Percentiles rank a stretch among this genome's conserved stretches.
phyloP scores from a whole-genome alignment of 2,888 invertebrate genomes.

The Busseola fusca region DNA sequence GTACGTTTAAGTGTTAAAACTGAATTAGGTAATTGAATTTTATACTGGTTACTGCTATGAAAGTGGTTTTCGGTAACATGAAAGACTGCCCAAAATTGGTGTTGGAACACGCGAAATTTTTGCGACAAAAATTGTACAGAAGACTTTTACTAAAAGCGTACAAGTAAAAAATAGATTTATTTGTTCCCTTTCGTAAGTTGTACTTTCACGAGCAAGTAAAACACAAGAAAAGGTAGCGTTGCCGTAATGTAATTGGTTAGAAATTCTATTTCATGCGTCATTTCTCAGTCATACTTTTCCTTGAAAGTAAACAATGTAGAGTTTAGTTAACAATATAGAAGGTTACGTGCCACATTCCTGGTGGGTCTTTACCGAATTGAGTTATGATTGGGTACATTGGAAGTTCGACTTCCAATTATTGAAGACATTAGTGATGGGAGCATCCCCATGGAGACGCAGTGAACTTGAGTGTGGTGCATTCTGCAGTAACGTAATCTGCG shows the following conservation, averaged over 20 bases:
- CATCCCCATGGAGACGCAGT: conserved; percentile 74
- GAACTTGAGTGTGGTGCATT: conserved; percentile 73
- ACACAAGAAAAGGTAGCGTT: conserved; percentile 54
- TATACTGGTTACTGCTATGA: conserved; percentile 50
- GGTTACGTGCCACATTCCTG: conserved; percentile 49
- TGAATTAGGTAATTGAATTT: conserved; percentile 64
- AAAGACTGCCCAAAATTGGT: conserved; percentile 49
- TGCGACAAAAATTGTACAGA: conserved; percentile 44
- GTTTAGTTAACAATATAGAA: conserved; percentile 56
- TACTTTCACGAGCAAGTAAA: conserved; percentile 48
- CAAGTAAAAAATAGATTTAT: conserved; percentile 51
- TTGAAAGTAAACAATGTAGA: conserved; percentile 42
- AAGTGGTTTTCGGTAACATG: conserved; percentile 53
- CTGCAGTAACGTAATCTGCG: conserved; percentile 68
- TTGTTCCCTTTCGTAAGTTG: conserved; percentile 45
- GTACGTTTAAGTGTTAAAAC: conserved; percentile 63
- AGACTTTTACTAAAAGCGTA: conserved; percentile 36
- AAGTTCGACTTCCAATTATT: conserved; percentile 82
- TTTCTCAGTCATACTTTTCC: conserved; percentile 49
- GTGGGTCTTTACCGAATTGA: conserved; percentile 64
- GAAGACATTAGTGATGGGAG: conserved; percentile 77
- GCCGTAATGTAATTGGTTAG: conserved; percentile 54
- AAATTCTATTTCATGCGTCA: conserved; percentile 58
- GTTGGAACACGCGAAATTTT: conserved; percentile 47
- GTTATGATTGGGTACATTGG: conserved; percentile 73